A percentile compares a stretch with the other conserved stretches of the same genome.
These are phyloP conservation scores for Apotomis capreana DNA, from an alignment of 2,888 invertebrate species.

Conservation along the genomic window DNA sequence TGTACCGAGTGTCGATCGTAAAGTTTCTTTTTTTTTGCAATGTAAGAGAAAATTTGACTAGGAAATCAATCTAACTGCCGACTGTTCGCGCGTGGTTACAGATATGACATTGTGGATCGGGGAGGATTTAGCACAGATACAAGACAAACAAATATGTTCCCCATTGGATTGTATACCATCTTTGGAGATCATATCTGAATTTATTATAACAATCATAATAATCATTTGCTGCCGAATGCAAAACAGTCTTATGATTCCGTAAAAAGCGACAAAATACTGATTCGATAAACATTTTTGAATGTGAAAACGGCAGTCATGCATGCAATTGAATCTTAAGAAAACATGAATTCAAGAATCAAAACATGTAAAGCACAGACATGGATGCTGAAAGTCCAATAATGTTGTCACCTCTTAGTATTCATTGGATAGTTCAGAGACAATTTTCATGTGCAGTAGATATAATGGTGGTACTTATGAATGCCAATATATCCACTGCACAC, in stretches of 20 bases:
- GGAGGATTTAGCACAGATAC: conserved; percentile 60
- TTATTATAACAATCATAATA: conserved; percentile 32
- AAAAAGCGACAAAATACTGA: background rate
- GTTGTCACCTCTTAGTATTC: background rate
- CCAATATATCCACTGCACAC: too few relatives aligned
- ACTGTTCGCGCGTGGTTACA: conserved; percentile 70
- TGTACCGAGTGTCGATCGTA: conserved; percentile 66
- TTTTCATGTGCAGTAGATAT: background rate
- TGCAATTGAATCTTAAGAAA: background rate
- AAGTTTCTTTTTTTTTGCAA: conserved; percentile 42
- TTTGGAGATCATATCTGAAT: conserved; percentile 63
- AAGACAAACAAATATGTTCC: conserved; percentile 62
- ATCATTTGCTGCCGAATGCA: conserved; percentile 27
- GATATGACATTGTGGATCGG: conserved; percentile 76
- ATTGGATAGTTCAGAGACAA: background rate
- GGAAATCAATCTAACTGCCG: conserved; percentile 61
- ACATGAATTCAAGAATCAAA: background rate
- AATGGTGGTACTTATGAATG: too few relatives aligned
- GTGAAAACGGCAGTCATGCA: background rate
- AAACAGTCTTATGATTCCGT: background rate
- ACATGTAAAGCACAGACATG: conserved; percentile 23
- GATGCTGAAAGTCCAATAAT: background rate
- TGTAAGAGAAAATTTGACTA: conserved; percentile 76
- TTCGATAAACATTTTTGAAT: background rate
- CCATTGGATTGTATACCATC: conserved; percentile 45